These are phyloP conservation scores for Heliconius cydno DNA, from an alignment of 2,888 invertebrate species.

Conservation along the genomic window DNA sequence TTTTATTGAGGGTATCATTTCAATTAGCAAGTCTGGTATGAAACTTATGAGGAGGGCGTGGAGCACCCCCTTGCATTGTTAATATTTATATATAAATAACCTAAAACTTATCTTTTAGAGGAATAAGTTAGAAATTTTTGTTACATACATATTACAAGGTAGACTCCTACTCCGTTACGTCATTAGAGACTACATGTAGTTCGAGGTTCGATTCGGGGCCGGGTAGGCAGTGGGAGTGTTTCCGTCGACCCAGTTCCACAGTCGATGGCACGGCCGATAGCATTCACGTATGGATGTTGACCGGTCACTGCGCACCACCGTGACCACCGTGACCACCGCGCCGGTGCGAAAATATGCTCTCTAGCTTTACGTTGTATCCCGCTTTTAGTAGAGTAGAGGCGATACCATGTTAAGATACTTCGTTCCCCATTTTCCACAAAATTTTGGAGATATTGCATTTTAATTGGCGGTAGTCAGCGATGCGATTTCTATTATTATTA, in stretches of 20 bases:
- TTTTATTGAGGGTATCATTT: not conserved
- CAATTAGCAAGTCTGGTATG: too few species aligned
- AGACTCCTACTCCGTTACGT: slow-evolving; percentile 58
- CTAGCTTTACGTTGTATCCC: slow-evolving; percentile 5
- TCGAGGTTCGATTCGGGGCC: slow-evolving; percentile 57
- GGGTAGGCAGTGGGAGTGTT: slow-evolving; percentile 66
- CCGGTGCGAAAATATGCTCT: not conserved
- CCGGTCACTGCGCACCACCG: slow-evolving; percentile 14
- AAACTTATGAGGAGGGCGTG: too few species aligned
- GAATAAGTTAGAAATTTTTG: too few species aligned
- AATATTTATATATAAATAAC: too few species aligned
- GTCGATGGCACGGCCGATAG: slow-evolving; percentile 72
- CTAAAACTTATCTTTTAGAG: too few species aligned
- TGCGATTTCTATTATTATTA: not conserved
- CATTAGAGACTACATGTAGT: slow-evolving; percentile 52
- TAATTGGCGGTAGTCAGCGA: not conserved
- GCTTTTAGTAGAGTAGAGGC: not conserved
- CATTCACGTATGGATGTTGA: slow-evolving; percentile 62
- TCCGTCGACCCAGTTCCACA: slow-evolving; percentile 76
- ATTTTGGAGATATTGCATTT: not conserved
- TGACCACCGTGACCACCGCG: slow-evolving; percentile 43
- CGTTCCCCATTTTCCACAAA: not conserved
- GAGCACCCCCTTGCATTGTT: too few species aligned
- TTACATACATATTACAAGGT: too few species aligned
- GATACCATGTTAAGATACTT: too few species aligned